Evolutionary conservation across 2,888 invertebrate species (phyloP).

Genomic region (Apotomis capreana): DNA sequence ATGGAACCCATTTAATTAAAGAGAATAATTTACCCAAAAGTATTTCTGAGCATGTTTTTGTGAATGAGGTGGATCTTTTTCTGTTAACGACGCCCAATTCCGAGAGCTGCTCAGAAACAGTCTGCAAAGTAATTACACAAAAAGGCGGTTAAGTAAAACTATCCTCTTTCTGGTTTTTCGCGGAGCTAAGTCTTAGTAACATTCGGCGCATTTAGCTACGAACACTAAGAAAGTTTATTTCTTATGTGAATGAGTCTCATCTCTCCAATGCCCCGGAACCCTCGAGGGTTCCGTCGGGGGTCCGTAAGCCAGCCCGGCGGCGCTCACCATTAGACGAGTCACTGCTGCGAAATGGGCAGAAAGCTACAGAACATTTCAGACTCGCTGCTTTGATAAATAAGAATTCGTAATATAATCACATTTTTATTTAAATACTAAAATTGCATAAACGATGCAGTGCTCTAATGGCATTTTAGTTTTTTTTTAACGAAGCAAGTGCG

Average conservation of each 20-base stretch:
- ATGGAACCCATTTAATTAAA: too few relatives aligned
- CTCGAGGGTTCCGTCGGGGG: constrained; percentile 12
- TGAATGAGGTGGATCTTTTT: background rate
- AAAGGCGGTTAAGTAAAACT: background rate
- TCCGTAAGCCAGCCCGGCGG: background rate
- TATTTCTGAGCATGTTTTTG: background rate
- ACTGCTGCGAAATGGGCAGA: constrained; percentile 9
- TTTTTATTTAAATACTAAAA: too few relatives aligned
- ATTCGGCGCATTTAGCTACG: background rate
- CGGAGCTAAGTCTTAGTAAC: background rate
- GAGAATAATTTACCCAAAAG: too few relatives aligned
- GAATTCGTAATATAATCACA: too few relatives aligned
- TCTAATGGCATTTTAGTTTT: too few relatives aligned
- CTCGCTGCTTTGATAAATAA: background rate
- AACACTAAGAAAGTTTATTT: constrained; percentile 2
- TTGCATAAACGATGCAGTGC: too few relatives aligned
- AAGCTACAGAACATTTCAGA: constrained; percentile 4
- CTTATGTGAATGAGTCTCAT: constrained; percentile 24
- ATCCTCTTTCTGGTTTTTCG: background rate
- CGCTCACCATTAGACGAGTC: constrained; percentile 17
- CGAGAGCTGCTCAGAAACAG: background rate
- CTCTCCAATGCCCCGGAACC: constrained; percentile 1
- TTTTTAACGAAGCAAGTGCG: too few relatives aligned
- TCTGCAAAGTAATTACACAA: background rate
- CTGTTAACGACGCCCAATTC: background rate